Conservation (phyloP, 1,140 invertebrate species). For the Drosophila mojavensis region DNA sequence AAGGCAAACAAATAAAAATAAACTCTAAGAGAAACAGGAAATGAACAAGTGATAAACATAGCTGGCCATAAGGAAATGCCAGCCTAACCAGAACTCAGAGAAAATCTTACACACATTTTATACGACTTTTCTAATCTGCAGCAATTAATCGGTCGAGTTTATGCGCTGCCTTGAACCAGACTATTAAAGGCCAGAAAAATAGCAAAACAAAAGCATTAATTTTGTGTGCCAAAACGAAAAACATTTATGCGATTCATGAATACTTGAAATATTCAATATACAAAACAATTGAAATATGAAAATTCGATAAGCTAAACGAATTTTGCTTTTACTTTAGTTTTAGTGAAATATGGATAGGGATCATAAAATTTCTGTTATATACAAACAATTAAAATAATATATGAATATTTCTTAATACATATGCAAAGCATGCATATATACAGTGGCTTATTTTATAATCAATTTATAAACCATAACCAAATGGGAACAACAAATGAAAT, state of each 20-base stretch:
- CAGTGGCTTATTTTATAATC: background rate
- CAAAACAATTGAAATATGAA: constrained; percentile 25
- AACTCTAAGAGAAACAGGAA: constrained; percentile 10
- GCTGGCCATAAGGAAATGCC: constrained; percentile 11
- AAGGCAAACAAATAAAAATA: background rate
- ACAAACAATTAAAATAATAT: background rate
- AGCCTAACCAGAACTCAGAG: background rate
- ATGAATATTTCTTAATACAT: background rate
- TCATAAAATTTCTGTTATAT: background rate
- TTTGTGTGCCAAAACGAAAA: constrained; percentile 33
- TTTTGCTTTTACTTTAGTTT: background rate
- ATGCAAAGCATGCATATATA: constrained; percentile 3
- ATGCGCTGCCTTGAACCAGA: constrained; percentile 33
- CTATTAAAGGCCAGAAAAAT: constrained; percentile 42
- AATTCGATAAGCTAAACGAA: background rate
- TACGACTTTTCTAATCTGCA: constrained; percentile 43
- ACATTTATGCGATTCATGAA: constrained; percentile 42
- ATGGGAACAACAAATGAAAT: constrained; percentile 42
- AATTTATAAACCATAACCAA: constrained; percentile 52
- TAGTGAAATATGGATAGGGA: too few relatives aligned
- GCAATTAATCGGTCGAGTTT: constrained; percentile 61
- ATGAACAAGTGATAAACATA: constrained; percentile 9
- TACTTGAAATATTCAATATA: constrained; percentile 13
- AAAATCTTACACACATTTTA: constrained; percentile 17
- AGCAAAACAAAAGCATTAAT: constrained; percentile 41